Base-by-base conservation (phyloP, 1,140 invertebrate genomes). In the Halictus rubicundus region DNA sequence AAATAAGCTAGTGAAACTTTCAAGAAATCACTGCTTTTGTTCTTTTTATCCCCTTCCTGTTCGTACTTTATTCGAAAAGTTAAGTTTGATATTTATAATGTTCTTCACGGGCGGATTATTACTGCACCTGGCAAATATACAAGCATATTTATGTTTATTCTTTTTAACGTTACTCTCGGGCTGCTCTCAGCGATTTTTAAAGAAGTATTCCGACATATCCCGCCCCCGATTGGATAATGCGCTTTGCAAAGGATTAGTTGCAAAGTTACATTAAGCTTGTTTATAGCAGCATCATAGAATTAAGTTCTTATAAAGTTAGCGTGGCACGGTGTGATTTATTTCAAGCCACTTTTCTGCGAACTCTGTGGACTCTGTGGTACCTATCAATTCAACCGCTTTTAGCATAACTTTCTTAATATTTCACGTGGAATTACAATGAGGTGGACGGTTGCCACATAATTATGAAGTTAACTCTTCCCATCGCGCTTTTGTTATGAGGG, bases 391-490 rank as follows among this genome's bases (percentile, higher is more conserved):
- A n/a, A 64, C 19, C 8, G 32, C 61, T 64, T 64, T 37, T 39
- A 21, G 32, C 61, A 19, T 37, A 64, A 64, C 32, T 39, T 63
- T 63, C 32, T 64, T 39, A 64, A 64, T 64, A 64, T 10, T 61
- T 61, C 37, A 32, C 10, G 61, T 8, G 19, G 27, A 19, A 64
- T 64, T 21, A 64, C 16, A 16, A 25, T 21, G 32, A 64, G 21
- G 32, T n/a, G 8, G 19, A 39, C 61, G 61, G 1, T 64, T 52
- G 16, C 49, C 49, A n/a, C 32, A n/a, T 2, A 64, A 64, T 39
- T n/a, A n/a, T n/a, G 32, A 32, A 9, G 27, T 39, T 39, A 64
- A 37, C 21, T 9, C 27, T 21, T 4, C 49, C 16, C 14, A 5
- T n/a, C 37, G 21, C 32, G 8, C 19, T 12, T 10, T 39, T 32